phyloP scores from a whole-genome alignment of 2,113 vertebrate species.

The Silurus asotus region DNA sequence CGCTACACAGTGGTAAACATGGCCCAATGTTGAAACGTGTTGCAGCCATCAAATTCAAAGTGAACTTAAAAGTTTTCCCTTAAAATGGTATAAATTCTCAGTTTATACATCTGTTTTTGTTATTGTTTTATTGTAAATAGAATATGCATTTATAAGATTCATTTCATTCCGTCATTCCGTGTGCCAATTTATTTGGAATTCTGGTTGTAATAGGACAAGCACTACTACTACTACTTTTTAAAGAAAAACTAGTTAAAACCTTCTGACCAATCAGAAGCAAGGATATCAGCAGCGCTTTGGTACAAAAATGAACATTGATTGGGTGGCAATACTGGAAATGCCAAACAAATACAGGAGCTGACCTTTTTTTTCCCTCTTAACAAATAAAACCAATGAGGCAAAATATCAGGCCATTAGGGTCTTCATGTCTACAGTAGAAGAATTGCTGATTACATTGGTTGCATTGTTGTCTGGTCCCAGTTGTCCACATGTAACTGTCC shows the following conservation, averaged over 20 bases:
- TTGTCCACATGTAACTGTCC: not conserved
- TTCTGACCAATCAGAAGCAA: not conserved
- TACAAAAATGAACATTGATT: not conserved
- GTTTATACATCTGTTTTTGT: too few species aligned
- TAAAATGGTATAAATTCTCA: too few species aligned
- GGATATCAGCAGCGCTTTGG: not conserved
- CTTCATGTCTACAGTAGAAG: not conserved
- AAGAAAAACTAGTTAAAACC: not conserved
- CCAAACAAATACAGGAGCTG: conserved; percentile 1
- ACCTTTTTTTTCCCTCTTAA: conserved; percentile 25
- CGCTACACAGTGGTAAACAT: too few species aligned
- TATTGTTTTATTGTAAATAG: too few species aligned
- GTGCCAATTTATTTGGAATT: too few species aligned
- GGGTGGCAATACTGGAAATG: not conserved
- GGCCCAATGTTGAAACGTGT: too few species aligned
- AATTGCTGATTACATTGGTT: conserved; percentile 16
- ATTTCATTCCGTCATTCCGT: too few species aligned
- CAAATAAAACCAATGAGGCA: conserved; percentile 11
- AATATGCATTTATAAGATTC: too few species aligned
- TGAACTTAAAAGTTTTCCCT: too few species aligned
- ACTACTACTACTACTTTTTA: not conserved
- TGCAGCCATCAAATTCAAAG: too few species aligned
- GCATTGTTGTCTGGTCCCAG: not conserved
- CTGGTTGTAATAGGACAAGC: not conserved
- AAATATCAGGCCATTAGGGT: conserved; percentile 30